phyloP scores from a whole-genome alignment of 1,140 invertebrate genomes.

The Dysdera silvatica region DNA sequence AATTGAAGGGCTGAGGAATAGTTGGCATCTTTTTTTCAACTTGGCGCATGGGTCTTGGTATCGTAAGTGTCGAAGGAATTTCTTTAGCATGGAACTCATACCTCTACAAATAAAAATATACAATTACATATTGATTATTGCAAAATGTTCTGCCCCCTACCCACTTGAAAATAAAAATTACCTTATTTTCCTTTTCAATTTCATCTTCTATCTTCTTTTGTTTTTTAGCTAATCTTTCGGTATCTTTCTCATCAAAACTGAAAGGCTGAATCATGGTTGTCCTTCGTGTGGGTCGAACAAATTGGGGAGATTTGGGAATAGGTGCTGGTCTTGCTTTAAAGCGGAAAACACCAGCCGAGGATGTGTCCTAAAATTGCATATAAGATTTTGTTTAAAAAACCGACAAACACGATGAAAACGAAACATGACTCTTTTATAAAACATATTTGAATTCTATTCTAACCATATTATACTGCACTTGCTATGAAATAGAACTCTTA shows the following conservation, averaged over 20 bases:
- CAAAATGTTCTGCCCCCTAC: neutral
- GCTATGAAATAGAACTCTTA: too few species aligned
- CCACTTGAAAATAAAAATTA: neutral
- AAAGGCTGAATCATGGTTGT: slow-evolving; percentile 16
- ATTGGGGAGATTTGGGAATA: neutral
- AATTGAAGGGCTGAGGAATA: slow-evolving; percentile 15
- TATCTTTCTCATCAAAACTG: slow-evolving; percentile 23
- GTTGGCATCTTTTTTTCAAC: slow-evolving; percentile 13
- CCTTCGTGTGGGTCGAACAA: neutral
- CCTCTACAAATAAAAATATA: neutral
- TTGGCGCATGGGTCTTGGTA: too few species aligned
- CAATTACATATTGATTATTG: neutral
- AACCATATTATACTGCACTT: too few species aligned
- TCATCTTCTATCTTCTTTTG: slow-evolving; percentile 19
- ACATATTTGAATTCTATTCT: too few species aligned
- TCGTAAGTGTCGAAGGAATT: too few species aligned
- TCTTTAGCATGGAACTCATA: slow-evolving; percentile 15
- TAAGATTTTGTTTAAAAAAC: neutral
- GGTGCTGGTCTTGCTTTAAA: too few species aligned
- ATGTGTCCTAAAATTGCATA: neutral
- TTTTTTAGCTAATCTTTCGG: slow-evolving; percentile 13
- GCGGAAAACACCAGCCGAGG: neutral
- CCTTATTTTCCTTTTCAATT: slow-evolving; percentile 16
- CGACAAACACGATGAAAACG: neutral
- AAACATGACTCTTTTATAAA: too few species aligned